Percentiles rank a stretch among this genome's conserved stretches.
These are phyloP conservation scores for Myrmecobius fasciatus DNA, from an alignment of 2,113 vertebrate genomes.

Conservation along the genomic window DNA sequence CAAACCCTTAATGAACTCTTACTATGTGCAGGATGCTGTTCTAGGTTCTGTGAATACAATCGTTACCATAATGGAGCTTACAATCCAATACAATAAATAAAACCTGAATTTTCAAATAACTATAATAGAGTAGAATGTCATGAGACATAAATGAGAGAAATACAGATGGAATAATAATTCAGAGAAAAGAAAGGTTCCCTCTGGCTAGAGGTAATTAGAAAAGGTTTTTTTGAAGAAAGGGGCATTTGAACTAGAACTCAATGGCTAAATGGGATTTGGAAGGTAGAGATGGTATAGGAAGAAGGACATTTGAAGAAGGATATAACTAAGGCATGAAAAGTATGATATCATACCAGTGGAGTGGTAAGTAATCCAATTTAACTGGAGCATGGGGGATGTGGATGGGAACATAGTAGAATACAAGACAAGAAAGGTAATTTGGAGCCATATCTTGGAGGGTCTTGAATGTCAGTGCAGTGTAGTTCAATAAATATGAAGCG, in stretches of 20 bases:
- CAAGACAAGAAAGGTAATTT: not conserved
- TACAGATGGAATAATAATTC: not conserved
- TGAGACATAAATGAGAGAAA: not conserved
- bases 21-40: not conserved
- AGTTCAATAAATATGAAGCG: not conserved
- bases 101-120: not conserved
- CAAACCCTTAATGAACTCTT: not conserved
- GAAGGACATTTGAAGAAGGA: not conserved
- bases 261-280: not conserved
- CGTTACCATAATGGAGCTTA: not conserved
- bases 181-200: not conserved
- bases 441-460: not conserved
- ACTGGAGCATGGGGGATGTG: not conserved
- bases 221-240: not conserved
- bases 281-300: not conserved
- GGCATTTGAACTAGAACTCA: not conserved
- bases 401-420: not conserved
- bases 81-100: not conserved
- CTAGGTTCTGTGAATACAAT: not conserved
- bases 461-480: not conserved
- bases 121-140: not conserved
- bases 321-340: not conserved
- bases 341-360: not conserved
- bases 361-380: too few relatives aligned
- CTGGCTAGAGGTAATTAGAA: not conserved